A percentile compares a stretch with the other conserved stretches of the same genome.
Conservation (phyloP, 2,797 vertebrate species). For the Margarornis squamiger region DNA sequence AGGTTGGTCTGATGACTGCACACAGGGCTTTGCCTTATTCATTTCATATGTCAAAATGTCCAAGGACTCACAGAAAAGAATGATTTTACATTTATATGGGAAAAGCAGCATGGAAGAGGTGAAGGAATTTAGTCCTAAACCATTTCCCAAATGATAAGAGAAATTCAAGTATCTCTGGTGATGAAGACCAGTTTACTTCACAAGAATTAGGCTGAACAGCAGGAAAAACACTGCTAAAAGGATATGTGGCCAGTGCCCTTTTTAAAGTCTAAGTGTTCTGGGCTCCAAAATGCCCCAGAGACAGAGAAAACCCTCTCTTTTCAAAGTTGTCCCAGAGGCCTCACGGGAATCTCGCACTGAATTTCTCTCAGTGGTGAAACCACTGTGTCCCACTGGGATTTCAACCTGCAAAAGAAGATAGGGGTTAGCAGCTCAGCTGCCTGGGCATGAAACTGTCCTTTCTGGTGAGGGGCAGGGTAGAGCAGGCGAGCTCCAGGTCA, state of each 20-base stretch:
- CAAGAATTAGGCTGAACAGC: neutral
- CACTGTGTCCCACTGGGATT: neutral
- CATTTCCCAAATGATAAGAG: neutral
- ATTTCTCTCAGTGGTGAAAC: neutral
- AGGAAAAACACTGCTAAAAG: neutral
- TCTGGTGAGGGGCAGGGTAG: neutral
- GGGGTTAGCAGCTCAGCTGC: neutral
- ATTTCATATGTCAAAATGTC: neutral
- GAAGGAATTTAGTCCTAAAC: neutral
- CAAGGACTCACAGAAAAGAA: neutral
- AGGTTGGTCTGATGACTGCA: neutral
- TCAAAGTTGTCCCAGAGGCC: neutral
- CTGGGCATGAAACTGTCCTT: neutral
- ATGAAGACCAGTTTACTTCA: neutral
- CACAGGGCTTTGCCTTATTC: neutral
- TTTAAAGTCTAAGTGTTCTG: neutral
- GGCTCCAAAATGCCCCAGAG: neutral
- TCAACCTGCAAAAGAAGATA: neutral
- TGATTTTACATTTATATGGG: neutral
- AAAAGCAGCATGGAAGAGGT: neutral
- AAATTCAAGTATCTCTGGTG: neutral
- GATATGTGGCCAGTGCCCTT: neutral
- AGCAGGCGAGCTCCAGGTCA: neutral
- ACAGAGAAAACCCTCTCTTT: neutral
- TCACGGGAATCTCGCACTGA: neutral